Conservation (phyloP, 2,113 vertebrate species). For the Atlantisia rogersi region DNA sequence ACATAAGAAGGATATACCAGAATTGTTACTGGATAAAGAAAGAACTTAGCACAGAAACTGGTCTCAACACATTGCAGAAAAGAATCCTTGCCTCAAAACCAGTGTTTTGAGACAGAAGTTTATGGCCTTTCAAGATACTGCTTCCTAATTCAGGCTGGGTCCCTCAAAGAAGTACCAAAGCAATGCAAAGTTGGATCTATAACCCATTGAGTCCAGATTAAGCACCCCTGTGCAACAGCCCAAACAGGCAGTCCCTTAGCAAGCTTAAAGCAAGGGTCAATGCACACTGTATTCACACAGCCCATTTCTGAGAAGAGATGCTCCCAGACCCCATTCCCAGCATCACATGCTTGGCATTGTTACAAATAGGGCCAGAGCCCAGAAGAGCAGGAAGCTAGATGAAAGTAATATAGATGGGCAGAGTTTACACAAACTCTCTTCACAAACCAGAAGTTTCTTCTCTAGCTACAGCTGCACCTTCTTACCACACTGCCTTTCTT, state of each 20-base stretch:
- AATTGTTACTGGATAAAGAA: not conserved
- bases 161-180: not conserved
- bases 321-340: not conserved
- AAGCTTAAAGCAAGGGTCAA: not conserved
- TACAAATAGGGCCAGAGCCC: not conserved
- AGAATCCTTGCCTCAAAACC: not conserved
- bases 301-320: not conserved
- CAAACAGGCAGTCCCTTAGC: not conserved
- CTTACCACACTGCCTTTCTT: not conserved
- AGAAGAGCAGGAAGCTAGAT: not conserved
- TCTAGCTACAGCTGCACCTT: not conserved
- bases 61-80: not conserved
- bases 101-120: not conserved
- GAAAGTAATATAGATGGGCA: not conserved
- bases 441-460: not conserved
- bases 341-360: not conserved
- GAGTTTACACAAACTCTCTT: not conserved
- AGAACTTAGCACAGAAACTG: not conserved
- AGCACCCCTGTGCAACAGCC: not conserved
- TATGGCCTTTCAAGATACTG: not conserved
- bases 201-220: accelerated
- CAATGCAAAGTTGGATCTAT: not conserved
- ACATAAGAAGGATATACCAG: not conserved
- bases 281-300: not conserved
- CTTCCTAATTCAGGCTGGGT: too few species aligned